phyloP scores from a whole-genome alignment of 2,113 vertebrate species.

The Microtus pennsylvanicus region DNA sequence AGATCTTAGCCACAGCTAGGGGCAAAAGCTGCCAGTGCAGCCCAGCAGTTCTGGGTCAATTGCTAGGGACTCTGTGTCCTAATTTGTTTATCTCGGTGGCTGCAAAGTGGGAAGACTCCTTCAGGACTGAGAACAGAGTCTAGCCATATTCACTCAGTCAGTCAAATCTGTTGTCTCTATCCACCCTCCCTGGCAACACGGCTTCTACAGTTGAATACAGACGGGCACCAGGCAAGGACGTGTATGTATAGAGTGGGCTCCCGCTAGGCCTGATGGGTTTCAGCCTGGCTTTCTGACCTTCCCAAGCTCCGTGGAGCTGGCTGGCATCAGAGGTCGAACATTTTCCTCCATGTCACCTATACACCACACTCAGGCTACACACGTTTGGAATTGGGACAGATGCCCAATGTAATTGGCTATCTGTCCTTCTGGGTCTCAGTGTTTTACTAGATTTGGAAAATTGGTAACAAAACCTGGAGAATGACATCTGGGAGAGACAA shows the following conservation, averaged over 20 bases:
- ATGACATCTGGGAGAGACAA: neutral
- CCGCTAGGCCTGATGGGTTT: neutral
- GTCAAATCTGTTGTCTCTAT: neutral
- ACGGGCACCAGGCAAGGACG: neutral
- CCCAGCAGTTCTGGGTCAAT: neutral
- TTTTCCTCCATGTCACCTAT: neutral
- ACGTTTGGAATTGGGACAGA: neutral
- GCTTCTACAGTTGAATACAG: no score
- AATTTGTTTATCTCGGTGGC: neutral
- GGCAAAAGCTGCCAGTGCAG: neutral
- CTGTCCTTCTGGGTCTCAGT: neutral
- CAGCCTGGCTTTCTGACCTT: neutral
- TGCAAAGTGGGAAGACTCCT: neutral
- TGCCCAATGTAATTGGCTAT: no score
- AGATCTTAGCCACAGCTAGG: neutral
- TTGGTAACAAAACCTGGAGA: neutral
- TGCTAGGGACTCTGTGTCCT: neutral
- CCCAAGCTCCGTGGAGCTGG: neutral
- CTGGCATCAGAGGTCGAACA: neutral
- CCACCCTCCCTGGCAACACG: neutral
- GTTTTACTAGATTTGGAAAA: neutral
- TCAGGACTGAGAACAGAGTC: neutral
- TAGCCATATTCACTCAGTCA: neutral
- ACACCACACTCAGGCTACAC: no score
- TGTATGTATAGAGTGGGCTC: neutral